Evolutionary conservation across 2,113 vertebrate genomes (phyloP).

Genomic region (Ifrita kowaldi): DNA sequence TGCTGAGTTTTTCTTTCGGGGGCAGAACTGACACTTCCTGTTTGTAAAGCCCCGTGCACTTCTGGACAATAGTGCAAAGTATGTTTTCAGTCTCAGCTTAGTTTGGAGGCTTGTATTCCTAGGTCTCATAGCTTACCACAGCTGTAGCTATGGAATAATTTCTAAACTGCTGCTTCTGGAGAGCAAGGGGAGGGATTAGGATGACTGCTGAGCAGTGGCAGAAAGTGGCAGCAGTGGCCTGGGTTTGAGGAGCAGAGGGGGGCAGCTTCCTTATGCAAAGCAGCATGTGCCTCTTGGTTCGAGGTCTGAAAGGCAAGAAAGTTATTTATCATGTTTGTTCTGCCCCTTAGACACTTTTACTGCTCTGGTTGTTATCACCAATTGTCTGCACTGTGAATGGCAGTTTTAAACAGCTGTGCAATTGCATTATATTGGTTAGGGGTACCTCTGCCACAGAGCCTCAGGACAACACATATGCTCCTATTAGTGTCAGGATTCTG

Average conservation of each 20-base stretch:
- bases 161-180: background rate
- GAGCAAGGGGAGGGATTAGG: background rate
- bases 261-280: background rate
- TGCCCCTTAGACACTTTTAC: background rate
- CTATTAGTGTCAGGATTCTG: background rate
- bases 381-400: background rate
- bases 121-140: background rate
- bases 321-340: background rate
- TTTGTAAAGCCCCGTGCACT: background rate
- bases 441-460: background rate
- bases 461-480: slow-evolving; percentile 13
- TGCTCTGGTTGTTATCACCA: background rate
- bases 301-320: background rate
- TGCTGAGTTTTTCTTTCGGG: accelerated
- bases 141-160: background rate
- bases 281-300: background rate
- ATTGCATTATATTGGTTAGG: background rate
- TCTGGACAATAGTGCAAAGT: background rate
- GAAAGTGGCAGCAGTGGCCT: background rate
- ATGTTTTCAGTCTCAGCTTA: background rate
- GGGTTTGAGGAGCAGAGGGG: background rate
- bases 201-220: accelerated
- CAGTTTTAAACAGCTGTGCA: slow-evolving; percentile 42
- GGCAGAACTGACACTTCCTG: background rate
- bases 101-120: background rate